Base-by-base conservation (phyloP, 1,140 invertebrate species). In the Lanistes nyassanus region DNA sequence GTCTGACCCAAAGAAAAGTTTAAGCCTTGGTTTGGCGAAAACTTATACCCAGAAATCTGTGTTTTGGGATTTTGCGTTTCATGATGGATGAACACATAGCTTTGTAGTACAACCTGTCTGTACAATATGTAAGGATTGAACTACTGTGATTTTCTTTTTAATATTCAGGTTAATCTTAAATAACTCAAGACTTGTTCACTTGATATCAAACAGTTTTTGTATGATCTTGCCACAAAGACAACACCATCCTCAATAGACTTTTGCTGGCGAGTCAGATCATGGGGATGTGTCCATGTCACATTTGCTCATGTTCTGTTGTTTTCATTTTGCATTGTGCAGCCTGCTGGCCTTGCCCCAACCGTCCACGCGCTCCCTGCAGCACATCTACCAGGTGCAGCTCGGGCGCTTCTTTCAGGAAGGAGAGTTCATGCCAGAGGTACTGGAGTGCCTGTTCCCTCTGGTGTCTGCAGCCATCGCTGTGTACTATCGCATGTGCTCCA, bases 351-450 rank as follows among this genome's bases (percentile, higher is more conserved):
- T 90, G 66, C 89, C 89, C 0, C 83, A 85, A 62, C 89, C 89
- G 34, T 89, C 89, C 23, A 87, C 85, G 13, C 78, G 84, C n/a
- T 88, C 87, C 16, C 80, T 90, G 53, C 88, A 89, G 71, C 86
- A 88, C 75, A 89, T 90, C 37, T 90, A 89, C 74, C 88, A 89
- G 78, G 89, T 90, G 13, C 86, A 88, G 77, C 81, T 90, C 0
- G 89, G 89, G 19, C 76, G 86, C 55, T 90, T 89, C 79, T 42
- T 83, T 9, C 83, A 86, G 70, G 87, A 89, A 26, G 84, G 85
- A 31, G 87, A 89, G 55, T 90, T 89, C 80, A 85, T 86, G 70
- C 82, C 86, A 37, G 89, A 90, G 77, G 87, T 90, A 6, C 82
- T 81, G n/a, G 85, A 87, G 23, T 82, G 81, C 68, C 77, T 89